Percentiles rank a stretch among this genome's conserved stretches.
Conservation (phyloP, 1,140 invertebrate genomes). For the Sitobion miscanthi region DNA sequence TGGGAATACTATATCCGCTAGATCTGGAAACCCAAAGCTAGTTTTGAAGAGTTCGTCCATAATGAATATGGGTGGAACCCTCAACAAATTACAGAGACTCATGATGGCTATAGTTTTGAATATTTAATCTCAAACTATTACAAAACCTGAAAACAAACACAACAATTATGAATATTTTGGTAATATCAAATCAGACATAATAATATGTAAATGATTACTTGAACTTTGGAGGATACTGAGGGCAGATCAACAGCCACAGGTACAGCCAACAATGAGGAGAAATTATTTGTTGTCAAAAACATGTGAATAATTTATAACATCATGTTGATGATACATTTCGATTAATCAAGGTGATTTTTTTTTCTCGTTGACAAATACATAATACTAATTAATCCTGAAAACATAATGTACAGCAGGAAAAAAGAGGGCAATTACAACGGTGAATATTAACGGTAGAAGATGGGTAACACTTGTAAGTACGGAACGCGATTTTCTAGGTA, state of each 20-base stretch:
- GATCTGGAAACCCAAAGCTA: conserved; percentile 55
- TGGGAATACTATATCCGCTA: conserved; percentile 13
- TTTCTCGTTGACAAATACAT: background rate
- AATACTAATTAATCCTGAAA: background rate
- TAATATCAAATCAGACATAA: background rate
- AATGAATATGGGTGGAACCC: conserved; percentile 58
- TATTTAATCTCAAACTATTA: background rate
- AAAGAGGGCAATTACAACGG: background rate
- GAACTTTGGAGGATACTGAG: background rate
- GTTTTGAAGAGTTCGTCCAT: conserved; percentile 58
- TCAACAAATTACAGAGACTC: conserved; percentile 49
- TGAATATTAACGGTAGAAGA: background rate
- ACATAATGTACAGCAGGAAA: background rate
- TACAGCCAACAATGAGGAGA: background rate
- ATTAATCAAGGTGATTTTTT: background rate
- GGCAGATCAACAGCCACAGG: background rate
- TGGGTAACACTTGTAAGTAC: background rate
- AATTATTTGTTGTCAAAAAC: background rate
- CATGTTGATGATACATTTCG: background rate
- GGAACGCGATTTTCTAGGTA: background rate
- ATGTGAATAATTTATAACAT: conserved; percentile 27
- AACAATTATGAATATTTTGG: background rate
- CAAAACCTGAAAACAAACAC: conserved; percentile 12
- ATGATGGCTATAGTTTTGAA: background rate
- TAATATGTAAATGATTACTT: background rate